Base-by-base conservation (phyloP, 1,140 invertebrate species). In the Drosophila virilis region DNA sequence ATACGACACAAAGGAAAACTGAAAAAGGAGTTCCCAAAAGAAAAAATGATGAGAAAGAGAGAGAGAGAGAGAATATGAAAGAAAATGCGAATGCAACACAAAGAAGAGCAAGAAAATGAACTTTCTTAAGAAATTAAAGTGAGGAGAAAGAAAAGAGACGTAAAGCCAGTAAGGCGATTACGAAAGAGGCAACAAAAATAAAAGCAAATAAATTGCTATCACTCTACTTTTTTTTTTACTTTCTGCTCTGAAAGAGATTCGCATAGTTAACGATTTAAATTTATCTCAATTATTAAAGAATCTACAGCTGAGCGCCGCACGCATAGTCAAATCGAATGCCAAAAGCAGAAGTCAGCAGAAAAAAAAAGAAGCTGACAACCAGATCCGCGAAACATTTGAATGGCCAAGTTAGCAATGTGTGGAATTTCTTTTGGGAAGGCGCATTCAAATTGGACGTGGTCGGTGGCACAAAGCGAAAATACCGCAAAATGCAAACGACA, bases 401-500 rank as follows among this genome's bases (percentile, higher is more conserved):
- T 88, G 82, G 65, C 69, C 84, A 83, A 81, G 81, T 35, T 59
- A 60, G 78, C 48, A 74, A 86, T 83, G 79, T 48, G 10, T 69
- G 83, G 83, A 88, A 88, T 81, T 80, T 81, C 50, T 74, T 50
- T 59, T 45, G 17, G 58, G 51, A 32, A 43, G 42, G n/a, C 61
- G 84, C 84, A 88, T 88, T 88, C 84, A 88, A 88, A 88, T 88
- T 80, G 70, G 45, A 52, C 10, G 28, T 48, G 51, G 48, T 38
- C 48, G 46, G 17, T 35, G 38, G 40, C 71, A 35, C 51, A 67
- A 55, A 70, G 78, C 55, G 35, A 54, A 88, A 88, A 82, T 76
- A 59, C 80, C 77, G 80, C 74, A 77, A 90, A 90, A 85, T 90
- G 86, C 86, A 90, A 90, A 90, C 78, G 86, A 90, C 85, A 90